phyloP scores from a whole-genome alignment of 2,888 invertebrate genomes.

The Drosophila merina region DNA sequence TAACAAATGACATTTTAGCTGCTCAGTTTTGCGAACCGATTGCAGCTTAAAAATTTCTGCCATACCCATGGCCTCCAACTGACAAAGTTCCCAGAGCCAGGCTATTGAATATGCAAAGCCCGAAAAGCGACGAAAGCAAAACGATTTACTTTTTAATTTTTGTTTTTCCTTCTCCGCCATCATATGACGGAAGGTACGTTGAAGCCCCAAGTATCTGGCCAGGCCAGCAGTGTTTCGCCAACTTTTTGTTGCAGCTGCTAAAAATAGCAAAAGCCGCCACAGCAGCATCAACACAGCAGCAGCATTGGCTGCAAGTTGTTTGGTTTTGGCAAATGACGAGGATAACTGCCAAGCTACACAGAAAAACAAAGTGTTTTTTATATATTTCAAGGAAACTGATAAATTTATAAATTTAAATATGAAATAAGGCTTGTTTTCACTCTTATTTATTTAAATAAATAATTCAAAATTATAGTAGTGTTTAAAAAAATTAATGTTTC shows the following conservation, averaged over 20 bases:
- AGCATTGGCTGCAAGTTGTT: constrained; percentile 72
- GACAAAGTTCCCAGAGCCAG: constrained; percentile 34
- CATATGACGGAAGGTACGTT: constrained; percentile 64
- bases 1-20: constrained; percentile 21
- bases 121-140: constrained; percentile 12
- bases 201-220: constrained; percentile 32
- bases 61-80: constrained; percentile 29
- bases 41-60: constrained; percentile 23
- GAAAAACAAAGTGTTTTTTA: not conserved
- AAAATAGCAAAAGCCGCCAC: constrained; percentile 60
- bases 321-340: constrained; percentile 55
- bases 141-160: constrained; percentile 36
- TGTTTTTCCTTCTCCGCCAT: constrained; percentile 23
- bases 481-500: not conserved
- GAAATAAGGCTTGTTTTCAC: not conserved
- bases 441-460: not conserved
- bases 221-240: constrained; percentile 54
- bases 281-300: constrained; percentile 46
- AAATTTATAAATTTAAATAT: not conserved
- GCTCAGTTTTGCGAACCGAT: constrained; percentile 15
- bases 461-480: not conserved
- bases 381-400: not conserved
- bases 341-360: constrained; percentile 24
- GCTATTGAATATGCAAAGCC: constrained; percentile 53
- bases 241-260: constrained; percentile 59